Percentiles rank a stretch among this genome's conserved stretches.
Conservation (phyloP, 2,797 vertebrate species). For the Diceros bicornis region DNA sequence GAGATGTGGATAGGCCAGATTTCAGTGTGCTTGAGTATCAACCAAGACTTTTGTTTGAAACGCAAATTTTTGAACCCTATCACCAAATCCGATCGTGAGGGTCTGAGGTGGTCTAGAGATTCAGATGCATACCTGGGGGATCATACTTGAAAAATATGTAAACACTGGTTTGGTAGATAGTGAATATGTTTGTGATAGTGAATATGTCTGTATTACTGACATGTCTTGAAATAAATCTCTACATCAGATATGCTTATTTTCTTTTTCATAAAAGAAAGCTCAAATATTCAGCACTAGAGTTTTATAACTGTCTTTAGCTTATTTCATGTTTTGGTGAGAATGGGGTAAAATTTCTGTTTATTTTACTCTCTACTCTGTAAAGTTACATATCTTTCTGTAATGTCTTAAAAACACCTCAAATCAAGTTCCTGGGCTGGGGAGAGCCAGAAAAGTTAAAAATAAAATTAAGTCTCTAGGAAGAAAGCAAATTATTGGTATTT, state of each 20-base stretch:
- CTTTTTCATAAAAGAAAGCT: background rate
- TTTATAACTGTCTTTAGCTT: background rate
- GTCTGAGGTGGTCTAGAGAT: background rate
- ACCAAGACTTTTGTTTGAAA: background rate
- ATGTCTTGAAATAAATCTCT: background rate
- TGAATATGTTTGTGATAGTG: background rate
- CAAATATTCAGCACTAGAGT: background rate
- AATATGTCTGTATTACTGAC: background rate
- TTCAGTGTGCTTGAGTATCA: background rate
- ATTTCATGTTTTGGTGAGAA: background rate
- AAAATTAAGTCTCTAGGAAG: background rate
- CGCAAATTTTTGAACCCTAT: background rate
- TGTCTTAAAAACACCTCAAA: background rate
- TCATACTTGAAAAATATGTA: constrained; percentile 1
- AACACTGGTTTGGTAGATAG: background rate
- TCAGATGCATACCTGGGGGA: background rate
- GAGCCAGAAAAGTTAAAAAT: background rate
- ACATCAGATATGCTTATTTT: background rate
- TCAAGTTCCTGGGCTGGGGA: background rate
- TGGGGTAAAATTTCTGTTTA: background rate
- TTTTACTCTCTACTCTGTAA: background rate
- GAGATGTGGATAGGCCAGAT: background rate
- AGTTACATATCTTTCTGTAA: background rate
- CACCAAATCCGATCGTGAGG: background rate
- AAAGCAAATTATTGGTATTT: background rate